Conservation (phyloP, 2,113 vertebrate species). For the Ariopsis seemanni region DNA sequence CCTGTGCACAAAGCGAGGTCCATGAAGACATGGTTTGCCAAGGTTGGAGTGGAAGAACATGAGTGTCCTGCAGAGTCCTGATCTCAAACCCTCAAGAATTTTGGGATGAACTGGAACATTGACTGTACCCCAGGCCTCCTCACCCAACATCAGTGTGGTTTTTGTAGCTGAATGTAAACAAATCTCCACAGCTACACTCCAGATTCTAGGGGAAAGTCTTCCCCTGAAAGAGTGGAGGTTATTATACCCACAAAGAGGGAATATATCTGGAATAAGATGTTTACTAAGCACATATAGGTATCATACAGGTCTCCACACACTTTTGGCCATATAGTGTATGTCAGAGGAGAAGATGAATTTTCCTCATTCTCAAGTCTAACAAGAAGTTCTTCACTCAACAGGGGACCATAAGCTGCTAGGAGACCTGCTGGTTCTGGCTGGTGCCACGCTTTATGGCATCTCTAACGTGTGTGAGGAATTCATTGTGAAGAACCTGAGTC, state of each 20-base stretch:
- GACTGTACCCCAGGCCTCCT: neutral
- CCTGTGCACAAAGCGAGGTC: too few relatives aligned
- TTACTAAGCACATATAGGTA: neutral
- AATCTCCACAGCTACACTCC: neutral
- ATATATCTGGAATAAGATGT: neutral
- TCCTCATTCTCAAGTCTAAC: neutral
- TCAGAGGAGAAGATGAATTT: neutral
- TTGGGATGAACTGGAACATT: neutral
- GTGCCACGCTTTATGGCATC: slow-evolving; percentile 87
- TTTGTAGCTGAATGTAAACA: neutral
- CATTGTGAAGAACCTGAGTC: slow-evolving; percentile 89
- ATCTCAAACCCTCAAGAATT: neutral
- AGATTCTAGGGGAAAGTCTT: neutral
- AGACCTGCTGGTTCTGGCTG: slow-evolving; percentile 88
- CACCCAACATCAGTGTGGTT: neutral
- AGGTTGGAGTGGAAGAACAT: too few relatives aligned
- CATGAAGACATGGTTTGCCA: too few relatives aligned
- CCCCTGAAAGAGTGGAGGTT: neutral
- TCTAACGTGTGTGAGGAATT: slow-evolving; percentile 93
- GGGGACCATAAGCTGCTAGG: slow-evolving; percentile 92
- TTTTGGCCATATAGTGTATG: neutral
- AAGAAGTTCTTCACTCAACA: slow-evolving; percentile 50
- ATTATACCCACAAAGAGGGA: neutral
- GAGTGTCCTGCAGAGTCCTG: too few relatives aligned
- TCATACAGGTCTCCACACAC: neutral